Evolutionary conservation across 2,113 vertebrate species (phyloP), one percentile per base, ranked within the genome.

Genomic region (Cyprinodon variegatus): DNA sequence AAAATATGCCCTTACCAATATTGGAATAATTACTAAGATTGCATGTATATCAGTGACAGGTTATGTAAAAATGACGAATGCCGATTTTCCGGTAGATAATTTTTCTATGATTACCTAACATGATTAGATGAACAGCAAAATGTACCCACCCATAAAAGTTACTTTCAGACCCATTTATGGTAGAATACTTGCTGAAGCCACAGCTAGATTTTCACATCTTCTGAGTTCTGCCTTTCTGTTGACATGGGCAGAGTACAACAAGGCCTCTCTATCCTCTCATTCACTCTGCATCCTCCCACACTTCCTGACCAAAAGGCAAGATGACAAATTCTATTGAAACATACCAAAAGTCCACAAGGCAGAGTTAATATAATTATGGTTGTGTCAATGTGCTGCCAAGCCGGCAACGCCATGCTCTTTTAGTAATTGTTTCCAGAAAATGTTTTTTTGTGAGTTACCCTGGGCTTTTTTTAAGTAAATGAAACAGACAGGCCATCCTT

Each of bases 391-490:
- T 67, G 65, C 68, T 87, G 86, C 86, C 83, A 92, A 86, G 81
- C 60, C 53, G 84, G 81, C 79, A 71, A 41, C 82, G 78, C 77
- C 76, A 78, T 48, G 68, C 76, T 77, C 81, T 90, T 89, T 57
- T 87, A 83, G 86, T 90, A 89, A 93, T 88, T 7, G 38, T 73
- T 90, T 89, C 86, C 91, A 93, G 75, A 86, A 77, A 60, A 73
- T 50, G 84, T 62, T 59, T 91, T 29, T 86, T 91, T 40, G 69
- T 63, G 84, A 68, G 67, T 48, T 61, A 73, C 20, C 68, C 68
- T 70, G 60, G 64, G 65, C 73, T 84, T 68, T 73, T 45, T 50
- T 74, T 79, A 17, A 61, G 61, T 85, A 87, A 77, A 86, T 65
- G 37, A 85, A 65, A 65, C 72, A 84, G 48, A 53, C 61, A 78